phyloP scores from a whole-genome alignment of 2,113 vertebrate species.

The Nibea coibor region DNA sequence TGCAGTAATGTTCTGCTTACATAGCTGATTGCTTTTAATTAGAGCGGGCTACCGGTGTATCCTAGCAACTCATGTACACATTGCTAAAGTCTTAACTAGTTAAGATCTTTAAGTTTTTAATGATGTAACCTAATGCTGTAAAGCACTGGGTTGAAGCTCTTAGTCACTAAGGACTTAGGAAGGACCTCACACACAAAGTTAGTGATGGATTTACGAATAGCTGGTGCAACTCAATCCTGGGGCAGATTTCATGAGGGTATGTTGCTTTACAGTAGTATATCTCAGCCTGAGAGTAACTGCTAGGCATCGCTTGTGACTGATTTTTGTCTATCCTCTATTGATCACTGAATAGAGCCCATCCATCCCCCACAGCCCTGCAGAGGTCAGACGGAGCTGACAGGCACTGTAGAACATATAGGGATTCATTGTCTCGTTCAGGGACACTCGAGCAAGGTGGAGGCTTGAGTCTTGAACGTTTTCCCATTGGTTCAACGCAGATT shows the following conservation, averaged over 20 bases:
- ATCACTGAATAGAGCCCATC: slow-evolving; percentile 14
- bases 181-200: neutral
- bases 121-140: no score
- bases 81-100: neutral
- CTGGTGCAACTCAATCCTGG: neutral
- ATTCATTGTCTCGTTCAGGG: slow-evolving; percentile 22
- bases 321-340: neutral
- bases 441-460: neutral
- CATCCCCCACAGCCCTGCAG: slow-evolving; percentile 2
- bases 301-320: slow-evolving; percentile 7
- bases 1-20: neutral
- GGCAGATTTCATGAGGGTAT: slow-evolving; percentile 13
- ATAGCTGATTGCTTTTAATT: neutral
- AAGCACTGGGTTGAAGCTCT: no score
- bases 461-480: slow-evolving; percentile 10
- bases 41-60: neutral
- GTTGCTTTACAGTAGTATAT: slow-evolving; percentile 6
- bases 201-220: neutral
- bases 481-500: slow-evolving; percentile 9
- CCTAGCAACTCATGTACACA: neutral
- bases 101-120: neutral
- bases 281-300: neutral
- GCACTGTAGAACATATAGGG: neutral
- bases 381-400: neutral
- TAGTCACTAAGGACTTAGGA: neutral